Conservation (phyloP, 2,797 vertebrate genomes). For the Diplodus puntazzo region DNA sequence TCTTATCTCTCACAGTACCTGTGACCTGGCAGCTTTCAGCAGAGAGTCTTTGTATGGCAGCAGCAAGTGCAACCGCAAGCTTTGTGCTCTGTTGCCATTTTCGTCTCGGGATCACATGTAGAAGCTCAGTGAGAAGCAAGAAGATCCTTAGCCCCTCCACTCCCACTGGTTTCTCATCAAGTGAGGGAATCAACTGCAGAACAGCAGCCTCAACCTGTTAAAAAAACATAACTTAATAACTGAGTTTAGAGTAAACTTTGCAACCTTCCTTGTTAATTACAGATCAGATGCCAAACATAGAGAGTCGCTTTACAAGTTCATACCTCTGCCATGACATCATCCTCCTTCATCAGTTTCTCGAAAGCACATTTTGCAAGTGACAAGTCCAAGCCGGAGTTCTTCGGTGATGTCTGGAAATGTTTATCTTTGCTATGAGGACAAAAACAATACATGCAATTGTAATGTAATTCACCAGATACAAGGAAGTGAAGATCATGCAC, state of each 20-base stretch:
- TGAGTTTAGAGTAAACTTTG: background rate
- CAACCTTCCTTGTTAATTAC: background rate
- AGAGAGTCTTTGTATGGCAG: conserved; percentile 61
- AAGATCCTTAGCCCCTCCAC: conserved; percentile 84
- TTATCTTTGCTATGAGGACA: conserved; percentile 61
- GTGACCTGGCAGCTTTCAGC: conserved; percentile 60
- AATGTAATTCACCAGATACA: fast-evolving
- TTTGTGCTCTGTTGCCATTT: conserved; percentile 23
- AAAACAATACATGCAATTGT: background rate
- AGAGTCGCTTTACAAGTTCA: background rate
- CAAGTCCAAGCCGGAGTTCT: conserved; percentile 71
- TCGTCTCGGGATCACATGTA: conserved; percentile 37
- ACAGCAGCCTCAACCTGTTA: conserved; percentile 74
- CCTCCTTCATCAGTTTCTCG: conserved; percentile 52
- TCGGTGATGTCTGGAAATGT: conserved; percentile 72
- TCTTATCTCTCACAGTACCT: conserved; percentile 62
- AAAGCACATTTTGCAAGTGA: conserved; percentile 53
- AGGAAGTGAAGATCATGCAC: background rate
- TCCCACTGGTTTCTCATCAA: conserved; percentile 59
- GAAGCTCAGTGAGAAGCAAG: conserved; percentile 81
- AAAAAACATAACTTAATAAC: background rate
- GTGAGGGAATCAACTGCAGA: conserved; percentile 56
- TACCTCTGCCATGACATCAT: conserved; percentile 64
- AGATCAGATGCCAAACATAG: background rate
- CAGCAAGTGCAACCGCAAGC: conserved; percentile 50